Conservation (phyloP, 2,797 vertebrate genomes). For the Fratercula arctica region DNA sequence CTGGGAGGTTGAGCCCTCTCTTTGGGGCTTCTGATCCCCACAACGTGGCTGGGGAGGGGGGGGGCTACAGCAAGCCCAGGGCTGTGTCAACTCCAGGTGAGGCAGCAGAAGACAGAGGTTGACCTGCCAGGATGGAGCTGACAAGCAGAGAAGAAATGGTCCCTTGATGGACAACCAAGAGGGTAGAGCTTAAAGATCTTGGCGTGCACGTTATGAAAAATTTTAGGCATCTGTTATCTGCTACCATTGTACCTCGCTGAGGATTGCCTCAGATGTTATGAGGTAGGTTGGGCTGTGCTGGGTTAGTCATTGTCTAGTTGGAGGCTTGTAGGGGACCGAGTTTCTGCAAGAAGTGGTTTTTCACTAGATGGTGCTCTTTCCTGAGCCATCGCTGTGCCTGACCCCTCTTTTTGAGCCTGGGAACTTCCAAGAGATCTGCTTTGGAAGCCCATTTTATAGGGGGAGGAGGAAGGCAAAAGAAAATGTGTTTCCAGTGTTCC, state of each 20-base stretch:
- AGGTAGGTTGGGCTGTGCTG: not conserved
- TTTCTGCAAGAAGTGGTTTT: not conserved
- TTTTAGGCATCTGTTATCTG: not conserved
- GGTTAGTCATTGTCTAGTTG: not conserved
- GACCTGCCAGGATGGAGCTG: not conserved
- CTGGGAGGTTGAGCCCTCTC: not conserved
- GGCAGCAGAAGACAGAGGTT: not conserved
- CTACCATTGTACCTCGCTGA: not conserved
- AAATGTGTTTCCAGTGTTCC: not conserved
- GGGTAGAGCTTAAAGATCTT: not conserved
- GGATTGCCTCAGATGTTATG: not conserved
- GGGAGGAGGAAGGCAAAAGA: not conserved
- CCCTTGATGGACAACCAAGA: not conserved
- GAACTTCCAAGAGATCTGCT: not conserved
- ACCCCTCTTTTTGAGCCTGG: not conserved
- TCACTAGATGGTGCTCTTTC: slow-evolving; percentile 69
- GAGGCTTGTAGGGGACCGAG: not conserved
- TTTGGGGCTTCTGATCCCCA: not conserved
- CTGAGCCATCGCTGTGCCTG: slow-evolving; percentile 7
- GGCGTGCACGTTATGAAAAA: not conserved
- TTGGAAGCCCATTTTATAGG: not conserved
- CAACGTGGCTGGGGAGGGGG: accelerated
- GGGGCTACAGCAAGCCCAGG: not conserved
- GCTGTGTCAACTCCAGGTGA: not conserved
- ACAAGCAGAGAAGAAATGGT: not conserved